Percentiles rank a stretch among this genome's conserved stretches.
Evolutionary conservation across 2,797 vertebrate species (phyloP).

Genomic region (Chaetophractus vellerosus): DNA sequence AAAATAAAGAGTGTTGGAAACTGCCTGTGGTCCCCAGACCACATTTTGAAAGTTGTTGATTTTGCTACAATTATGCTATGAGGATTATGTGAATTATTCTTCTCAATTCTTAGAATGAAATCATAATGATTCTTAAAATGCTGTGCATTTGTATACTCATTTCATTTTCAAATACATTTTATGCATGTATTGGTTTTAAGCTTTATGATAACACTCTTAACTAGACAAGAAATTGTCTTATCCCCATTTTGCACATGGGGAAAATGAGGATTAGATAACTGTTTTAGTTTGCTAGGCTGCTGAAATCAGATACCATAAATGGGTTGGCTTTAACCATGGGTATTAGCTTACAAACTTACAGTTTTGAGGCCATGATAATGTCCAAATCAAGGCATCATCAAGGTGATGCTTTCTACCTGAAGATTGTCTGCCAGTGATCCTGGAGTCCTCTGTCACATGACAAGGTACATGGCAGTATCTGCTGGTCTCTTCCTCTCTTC

Average conservation of each 20-base stretch:
- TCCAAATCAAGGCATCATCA: no score
- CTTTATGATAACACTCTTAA: neutral
- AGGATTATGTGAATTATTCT: neutral
- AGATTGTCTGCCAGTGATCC: no score
- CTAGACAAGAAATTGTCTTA: neutral
- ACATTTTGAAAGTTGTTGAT: neutral
- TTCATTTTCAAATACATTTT: conserved; percentile 35
- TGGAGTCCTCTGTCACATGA: no score
- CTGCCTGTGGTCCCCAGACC: neutral
- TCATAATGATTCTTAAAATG: neutral
- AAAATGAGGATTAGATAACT: neutral
- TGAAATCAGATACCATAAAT: no score
- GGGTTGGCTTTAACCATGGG: no score
- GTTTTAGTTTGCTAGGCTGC: no score
- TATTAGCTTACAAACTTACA: no score
- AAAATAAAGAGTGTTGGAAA: neutral
- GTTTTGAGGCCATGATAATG: no score
- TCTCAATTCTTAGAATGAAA: neutral
- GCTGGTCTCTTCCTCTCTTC: no score
- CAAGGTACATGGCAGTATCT: no score
- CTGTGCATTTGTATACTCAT: neutral
- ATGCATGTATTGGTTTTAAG: neutral
- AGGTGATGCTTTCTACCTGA: no score
- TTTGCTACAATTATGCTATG: neutral
- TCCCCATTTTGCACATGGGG: neutral